Percentiles rank a stretch among this genome's conserved stretches.
phyloP scores from a whole-genome alignment of 2,888 invertebrate genomes.

The Rotaria magnacalcarata region DNA sequence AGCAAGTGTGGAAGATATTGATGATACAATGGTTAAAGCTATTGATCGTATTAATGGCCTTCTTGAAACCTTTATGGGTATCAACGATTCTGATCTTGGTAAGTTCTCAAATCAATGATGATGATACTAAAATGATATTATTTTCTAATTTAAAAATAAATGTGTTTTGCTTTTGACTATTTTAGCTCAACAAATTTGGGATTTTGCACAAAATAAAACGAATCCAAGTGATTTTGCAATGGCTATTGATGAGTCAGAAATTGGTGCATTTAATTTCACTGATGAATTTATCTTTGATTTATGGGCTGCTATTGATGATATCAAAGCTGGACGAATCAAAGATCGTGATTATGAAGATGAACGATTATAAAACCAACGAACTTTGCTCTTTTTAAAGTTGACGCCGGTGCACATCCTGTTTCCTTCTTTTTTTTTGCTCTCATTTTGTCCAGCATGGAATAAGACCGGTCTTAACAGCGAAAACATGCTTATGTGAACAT shows the following conservation, averaged over 20 bases:
- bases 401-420: slow-evolving; percentile 3
- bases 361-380: not conserved
- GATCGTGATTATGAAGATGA: slow-evolving; percentile 28
- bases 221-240: slow-evolving; percentile 92
- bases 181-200: slow-evolving; percentile 76
- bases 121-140: not conserved
- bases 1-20: slow-evolving; percentile 20
- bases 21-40: slow-evolving; percentile 26
- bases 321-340: slow-evolving; percentile 41
- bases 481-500: slow-evolving; percentile 5
- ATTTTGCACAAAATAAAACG: slow-evolving; percentile 74
- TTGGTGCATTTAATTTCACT: slow-evolving; percentile 88
- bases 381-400: not conserved
- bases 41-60: slow-evolving; percentile 70
- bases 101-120: slow-evolving; percentile 35
- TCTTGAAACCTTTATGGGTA: slow-evolving; percentile 89
- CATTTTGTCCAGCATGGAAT: not conserved
- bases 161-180: not conserved
- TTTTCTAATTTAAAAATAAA: not conserved
- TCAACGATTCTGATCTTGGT: slow-evolving; percentile 81
- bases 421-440: not conserved
- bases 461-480: not conserved
- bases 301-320: slow-evolving; percentile 93
- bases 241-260: slow-evolving; percentile 80
- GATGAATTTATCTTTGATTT: slow-evolving; percentile 94